Conservation (phyloP, 2,888 invertebrate genomes). For the Palloptera scutellata region DNA sequence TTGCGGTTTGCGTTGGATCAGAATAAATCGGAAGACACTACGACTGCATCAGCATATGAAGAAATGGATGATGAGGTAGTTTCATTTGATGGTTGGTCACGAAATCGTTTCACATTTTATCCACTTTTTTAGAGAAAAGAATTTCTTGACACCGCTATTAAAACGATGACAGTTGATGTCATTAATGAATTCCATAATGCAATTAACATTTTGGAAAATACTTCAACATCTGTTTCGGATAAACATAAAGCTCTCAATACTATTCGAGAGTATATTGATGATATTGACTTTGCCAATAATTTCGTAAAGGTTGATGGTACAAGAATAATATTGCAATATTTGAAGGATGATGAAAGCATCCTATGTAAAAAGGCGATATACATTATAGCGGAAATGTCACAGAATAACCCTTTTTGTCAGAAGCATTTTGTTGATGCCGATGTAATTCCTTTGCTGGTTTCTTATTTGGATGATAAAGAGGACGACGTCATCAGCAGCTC, state of each 20-base stretch:
- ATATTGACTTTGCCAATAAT: slow-evolving; percentile 83
- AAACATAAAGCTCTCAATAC: slow-evolving; percentile 73
- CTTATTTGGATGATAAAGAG: slow-evolving; percentile 64
- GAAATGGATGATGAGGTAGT: slow-evolving; percentile 1
- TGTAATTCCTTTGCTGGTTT: slow-evolving; percentile 71
- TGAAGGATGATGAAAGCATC: slow-evolving; percentile 70
- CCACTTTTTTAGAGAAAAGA: slow-evolving; percentile 47
- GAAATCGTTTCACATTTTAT: not conserved
- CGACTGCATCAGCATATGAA: not conserved
- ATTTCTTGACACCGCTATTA: slow-evolving; percentile 78
- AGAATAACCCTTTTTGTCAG: slow-evolving; percentile 88
- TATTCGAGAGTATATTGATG: slow-evolving; percentile 75
- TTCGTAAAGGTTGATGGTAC: slow-evolving; percentile 88
- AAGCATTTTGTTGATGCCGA: slow-evolving; percentile 72
- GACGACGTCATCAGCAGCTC: slow-evolving; percentile 72
- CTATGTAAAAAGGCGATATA: slow-evolving; percentile 73
- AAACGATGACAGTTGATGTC: slow-evolving; percentile 75
- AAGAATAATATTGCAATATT: slow-evolving; percentile 73
- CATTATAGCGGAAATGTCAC: slow-evolving; percentile 79
- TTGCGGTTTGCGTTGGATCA: not conserved
- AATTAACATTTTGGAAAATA: slow-evolving; percentile 69
- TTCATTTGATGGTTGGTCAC: not conserved
- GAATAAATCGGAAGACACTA: not conserved
- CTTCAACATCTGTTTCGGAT: slow-evolving; percentile 66
- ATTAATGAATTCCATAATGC: slow-evolving; percentile 72